A percentile compares a stretch with the other conserved stretches of the same genome.
These are phyloP conservation scores for Lochmaea crataegi DNA, from an alignment of 2,888 invertebrate genomes.

Conservation along the genomic window DNA sequence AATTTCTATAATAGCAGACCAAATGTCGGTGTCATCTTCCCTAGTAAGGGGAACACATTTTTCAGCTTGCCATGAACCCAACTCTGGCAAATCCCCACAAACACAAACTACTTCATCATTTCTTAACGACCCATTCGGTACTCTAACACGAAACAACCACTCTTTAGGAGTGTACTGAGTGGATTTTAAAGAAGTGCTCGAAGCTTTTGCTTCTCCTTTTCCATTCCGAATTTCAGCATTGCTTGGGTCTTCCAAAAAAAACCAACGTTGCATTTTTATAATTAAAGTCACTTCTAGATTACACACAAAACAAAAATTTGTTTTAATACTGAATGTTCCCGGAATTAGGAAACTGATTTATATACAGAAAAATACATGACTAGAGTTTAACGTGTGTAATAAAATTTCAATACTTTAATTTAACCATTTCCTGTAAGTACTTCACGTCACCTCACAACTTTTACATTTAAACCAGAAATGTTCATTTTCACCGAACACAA, in stretches of 20 bases:
- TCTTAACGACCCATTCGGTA: constrained; percentile 64
- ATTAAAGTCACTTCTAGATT: constrained; percentile 7
- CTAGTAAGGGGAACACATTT: constrained; percentile 69
- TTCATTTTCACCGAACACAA: not conserved
- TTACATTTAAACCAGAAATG: not conserved
- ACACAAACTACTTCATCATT: constrained; percentile 77
- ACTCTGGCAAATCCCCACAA: constrained; percentile 74
- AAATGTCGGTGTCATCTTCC: constrained; percentile 68
- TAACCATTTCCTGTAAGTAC: not conserved
- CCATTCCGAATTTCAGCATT: constrained; percentile 62
- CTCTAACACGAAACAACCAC: constrained; percentile 70
- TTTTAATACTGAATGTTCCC: constrained; percentile 4
- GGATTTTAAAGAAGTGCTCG: constrained; percentile 40
- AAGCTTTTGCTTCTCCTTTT: constrained; percentile 45
- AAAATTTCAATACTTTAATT: constrained; percentile 13
- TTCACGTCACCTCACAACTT: not conserved
- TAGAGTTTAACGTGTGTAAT: constrained; percentile 9
- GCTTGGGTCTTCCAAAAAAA: constrained; percentile 71
- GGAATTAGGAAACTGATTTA: not conserved
- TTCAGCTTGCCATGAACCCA: constrained; percentile 79
- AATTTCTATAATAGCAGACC: constrained; percentile 74
- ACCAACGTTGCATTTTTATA: constrained; percentile 73
- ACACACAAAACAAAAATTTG: constrained; percentile 21
- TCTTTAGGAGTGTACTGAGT: constrained; percentile 52
- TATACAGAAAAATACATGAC: constrained; percentile 36